Conservation (phyloP, 2,113 vertebrate genomes). For the Heterocephalus glaber region DNA sequence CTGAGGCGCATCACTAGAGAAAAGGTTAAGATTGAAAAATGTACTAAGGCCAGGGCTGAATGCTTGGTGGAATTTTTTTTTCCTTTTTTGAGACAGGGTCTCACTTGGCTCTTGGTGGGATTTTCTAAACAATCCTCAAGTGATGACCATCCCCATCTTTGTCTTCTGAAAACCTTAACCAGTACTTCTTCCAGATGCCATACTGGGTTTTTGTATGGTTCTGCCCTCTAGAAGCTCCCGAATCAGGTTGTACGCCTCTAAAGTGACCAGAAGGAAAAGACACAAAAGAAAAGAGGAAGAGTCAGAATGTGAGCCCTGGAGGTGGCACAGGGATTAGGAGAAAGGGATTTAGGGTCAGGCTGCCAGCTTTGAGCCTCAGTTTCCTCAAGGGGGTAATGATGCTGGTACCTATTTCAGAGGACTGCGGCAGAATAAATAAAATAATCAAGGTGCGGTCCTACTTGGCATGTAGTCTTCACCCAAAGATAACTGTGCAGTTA, state of each 20-base stretch:
- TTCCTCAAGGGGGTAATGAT: not conserved
- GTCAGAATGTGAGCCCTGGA: not conserved
- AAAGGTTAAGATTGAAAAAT: not conserved
- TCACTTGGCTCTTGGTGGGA: not conserved
- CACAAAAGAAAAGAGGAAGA: not conserved
- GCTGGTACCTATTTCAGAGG: not conserved
- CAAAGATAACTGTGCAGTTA: not conserved
- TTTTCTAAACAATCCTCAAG: not conserved
- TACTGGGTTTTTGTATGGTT: no score
- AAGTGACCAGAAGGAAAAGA: not conserved
- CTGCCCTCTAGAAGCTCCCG: not conserved
- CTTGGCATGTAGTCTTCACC: not conserved
- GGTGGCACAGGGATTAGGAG: not conserved
- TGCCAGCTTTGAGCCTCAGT: not conserved
- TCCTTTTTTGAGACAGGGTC: not conserved
- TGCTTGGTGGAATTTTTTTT: not conserved
- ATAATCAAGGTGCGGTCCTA: not conserved
- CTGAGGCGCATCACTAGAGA: not conserved
- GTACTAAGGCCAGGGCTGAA: not conserved
- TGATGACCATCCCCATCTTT: not conserved
- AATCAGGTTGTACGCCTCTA: not conserved
- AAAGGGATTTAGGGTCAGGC: not conserved
- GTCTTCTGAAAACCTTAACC: conserved; percentile 23
- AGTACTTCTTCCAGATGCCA: not conserved
- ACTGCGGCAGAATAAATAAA: not conserved